These are phyloP conservation scores for Phymanthus crucifer DNA, from an alignment of 92 coral and sea anemone genomes.

Conservation along the genomic window DNA sequence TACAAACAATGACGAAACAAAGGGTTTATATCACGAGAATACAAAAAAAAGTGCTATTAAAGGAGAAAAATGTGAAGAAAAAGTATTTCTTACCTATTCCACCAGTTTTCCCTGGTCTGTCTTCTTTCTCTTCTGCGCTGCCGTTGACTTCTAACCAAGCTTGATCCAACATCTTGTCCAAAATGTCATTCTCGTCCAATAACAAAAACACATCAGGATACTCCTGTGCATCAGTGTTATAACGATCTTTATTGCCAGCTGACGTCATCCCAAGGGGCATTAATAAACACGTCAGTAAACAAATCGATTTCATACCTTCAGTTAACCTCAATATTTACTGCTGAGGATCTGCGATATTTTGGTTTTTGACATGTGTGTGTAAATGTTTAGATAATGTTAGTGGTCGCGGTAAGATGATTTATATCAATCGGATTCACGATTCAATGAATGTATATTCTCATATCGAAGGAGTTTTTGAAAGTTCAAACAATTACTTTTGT, in stretches of 20 bases:
- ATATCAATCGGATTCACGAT: background rate
- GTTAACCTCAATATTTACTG: background rate
- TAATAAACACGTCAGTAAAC: background rate
- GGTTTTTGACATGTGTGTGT: background rate
- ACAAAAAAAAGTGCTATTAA: background rate
- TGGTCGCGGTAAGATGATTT: background rate
- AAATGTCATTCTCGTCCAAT: slow-evolving; percentile 9
- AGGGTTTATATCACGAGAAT: too few relatives aligned
- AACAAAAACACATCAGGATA: background rate
- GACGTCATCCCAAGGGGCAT: background rate
- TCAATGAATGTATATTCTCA: background rate
- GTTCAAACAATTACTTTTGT: background rate
- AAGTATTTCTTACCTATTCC: background rate
- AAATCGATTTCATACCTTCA: background rate
- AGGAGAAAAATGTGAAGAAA: background rate
- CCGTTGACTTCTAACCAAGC: background rate
- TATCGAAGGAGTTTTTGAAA: background rate
- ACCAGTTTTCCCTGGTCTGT: background rate
- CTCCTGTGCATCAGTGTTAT: background rate
- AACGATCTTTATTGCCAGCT: background rate
- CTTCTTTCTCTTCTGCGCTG: background rate
- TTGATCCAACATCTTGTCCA: slow-evolving; percentile 16
- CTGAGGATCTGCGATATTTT: background rate
- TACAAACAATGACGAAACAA: background rate
- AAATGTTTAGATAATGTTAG: background rate